Evolutionary conservation across 2,797 vertebrate species (phyloP).

Genomic region (Intellagama lesueurii): DNA sequence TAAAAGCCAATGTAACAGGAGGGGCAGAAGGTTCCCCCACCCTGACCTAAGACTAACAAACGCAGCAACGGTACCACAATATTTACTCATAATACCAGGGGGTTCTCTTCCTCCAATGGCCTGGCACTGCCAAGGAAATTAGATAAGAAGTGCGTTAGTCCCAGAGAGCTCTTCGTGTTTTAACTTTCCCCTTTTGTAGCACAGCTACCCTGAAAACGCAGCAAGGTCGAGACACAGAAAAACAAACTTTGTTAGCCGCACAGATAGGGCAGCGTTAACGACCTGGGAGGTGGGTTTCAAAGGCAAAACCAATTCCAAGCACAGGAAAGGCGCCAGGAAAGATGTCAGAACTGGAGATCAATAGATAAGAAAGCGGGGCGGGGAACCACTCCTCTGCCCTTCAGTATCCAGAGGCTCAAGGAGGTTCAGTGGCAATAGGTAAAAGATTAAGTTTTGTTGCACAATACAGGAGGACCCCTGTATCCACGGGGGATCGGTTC

Average conservation of each 20-base stretch:
- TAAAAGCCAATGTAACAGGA: background rate
- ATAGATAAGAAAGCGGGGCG: background rate
- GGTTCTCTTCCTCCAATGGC: background rate
- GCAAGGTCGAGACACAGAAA: background rate
- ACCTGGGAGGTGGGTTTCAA: background rate
- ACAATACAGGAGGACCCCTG: too few relatives aligned
- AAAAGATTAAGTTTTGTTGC: background rate
- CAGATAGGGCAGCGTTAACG: too few relatives aligned
- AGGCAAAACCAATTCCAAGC: background rate
- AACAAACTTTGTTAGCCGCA: background rate
- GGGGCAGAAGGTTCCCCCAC: background rate
- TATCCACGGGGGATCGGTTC: too few relatives aligned
- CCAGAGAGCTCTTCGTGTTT: background rate
- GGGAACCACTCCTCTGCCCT: background rate
- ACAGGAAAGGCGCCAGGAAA: background rate
- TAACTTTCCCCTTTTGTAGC: background rate
- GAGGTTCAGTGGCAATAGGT: background rate
- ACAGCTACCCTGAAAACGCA: background rate
- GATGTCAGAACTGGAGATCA: too few relatives aligned
- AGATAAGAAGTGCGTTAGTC: background rate
- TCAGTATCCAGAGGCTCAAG: too few relatives aligned
- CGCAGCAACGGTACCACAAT: background rate
- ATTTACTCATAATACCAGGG: background rate
- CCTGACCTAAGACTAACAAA: background rate
- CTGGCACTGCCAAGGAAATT: background rate